Conservation (phyloP, 2,797 vertebrate genomes). For the Echiichthys vipera region DNA sequence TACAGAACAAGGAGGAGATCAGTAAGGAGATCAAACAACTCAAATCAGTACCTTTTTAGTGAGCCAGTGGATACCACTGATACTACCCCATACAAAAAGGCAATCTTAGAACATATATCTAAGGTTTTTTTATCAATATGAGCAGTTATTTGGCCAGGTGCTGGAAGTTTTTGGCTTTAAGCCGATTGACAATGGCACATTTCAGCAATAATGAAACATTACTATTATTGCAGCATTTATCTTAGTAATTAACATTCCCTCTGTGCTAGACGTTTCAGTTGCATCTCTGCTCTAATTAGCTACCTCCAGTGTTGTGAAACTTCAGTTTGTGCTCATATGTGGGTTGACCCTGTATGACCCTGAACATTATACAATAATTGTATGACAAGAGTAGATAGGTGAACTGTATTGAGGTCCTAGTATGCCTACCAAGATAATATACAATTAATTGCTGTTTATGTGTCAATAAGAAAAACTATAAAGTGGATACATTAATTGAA, state of each 20-base stretch:
- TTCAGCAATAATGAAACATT: neutral
- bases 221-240: slow-evolving; percentile 7
- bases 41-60: slow-evolving; percentile 38
- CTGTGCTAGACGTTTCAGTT: neutral
- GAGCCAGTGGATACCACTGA: slow-evolving; percentile 26
- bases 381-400: neutral
- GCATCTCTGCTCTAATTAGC: slow-evolving; percentile 8
- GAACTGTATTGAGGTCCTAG: neutral
- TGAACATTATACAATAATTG: neutral
- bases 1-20: slow-evolving; percentile 42
- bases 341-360: neutral
- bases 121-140: slow-evolving; percentile 23
- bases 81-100: slow-evolving; percentile 5
- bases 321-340: neutral
- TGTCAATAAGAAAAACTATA: neutral
- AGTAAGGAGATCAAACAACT: slow-evolving; percentile 48
- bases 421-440: neutral
- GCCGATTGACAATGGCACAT: neutral
- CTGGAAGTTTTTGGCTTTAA: slow-evolving; percentile 6
- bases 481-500: neutral
- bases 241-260: slow-evolving; percentile 1
- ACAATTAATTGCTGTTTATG: neutral
- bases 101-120: neutral
- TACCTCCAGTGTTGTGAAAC: neutral
- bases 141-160: slow-evolving; percentile 18